Conservation (phyloP, 2,888 invertebrate genomes). For the Hyalella azteca region DNA sequence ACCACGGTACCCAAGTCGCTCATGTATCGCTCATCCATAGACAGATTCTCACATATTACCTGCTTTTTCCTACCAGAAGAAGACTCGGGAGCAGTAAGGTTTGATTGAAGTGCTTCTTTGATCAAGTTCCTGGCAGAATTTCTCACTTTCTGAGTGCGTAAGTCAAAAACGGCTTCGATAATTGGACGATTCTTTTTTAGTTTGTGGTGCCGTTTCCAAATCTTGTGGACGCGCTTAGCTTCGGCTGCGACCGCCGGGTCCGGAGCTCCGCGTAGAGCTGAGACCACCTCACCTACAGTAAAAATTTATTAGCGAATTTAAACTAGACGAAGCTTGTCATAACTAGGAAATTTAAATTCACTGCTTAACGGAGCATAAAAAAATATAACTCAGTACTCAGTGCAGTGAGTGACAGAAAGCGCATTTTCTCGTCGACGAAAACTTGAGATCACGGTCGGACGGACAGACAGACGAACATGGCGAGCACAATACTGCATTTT, state of each 20-base stretch:
- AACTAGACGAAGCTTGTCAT: no score
- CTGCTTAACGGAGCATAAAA: no score
- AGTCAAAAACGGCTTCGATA: slow-evolving; percentile 49
- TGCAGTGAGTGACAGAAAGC: no score
- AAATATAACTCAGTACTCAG: no score
- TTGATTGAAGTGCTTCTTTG: slow-evolving; percentile 33
- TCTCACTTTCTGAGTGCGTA: slow-evolving; percentile 44
- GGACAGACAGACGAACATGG: no score
- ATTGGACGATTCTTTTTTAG: slow-evolving; percentile 42
- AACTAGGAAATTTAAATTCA: no score
- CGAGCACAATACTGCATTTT: no score
- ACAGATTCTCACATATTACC: background rate
- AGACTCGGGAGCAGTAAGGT: background rate
- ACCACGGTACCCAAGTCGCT: slow-evolving; percentile 8
- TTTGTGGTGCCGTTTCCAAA: slow-evolving; percentile 43
- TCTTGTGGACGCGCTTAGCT: slow-evolving; percentile 42
- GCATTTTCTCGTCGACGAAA: no score
- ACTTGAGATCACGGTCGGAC: no score
- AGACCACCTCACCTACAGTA: background rate
- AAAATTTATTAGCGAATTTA: background rate
- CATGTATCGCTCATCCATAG: background rate
- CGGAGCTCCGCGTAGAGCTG: background rate
- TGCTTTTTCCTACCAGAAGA: background rate
- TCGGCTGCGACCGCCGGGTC: slow-evolving; percentile 38
- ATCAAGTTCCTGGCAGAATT: slow-evolving; percentile 47